These are phyloP conservation scores for Venturia canescens DNA, from an alignment of 1,140 invertebrate genomes.

Conservation along the genomic window DNA sequence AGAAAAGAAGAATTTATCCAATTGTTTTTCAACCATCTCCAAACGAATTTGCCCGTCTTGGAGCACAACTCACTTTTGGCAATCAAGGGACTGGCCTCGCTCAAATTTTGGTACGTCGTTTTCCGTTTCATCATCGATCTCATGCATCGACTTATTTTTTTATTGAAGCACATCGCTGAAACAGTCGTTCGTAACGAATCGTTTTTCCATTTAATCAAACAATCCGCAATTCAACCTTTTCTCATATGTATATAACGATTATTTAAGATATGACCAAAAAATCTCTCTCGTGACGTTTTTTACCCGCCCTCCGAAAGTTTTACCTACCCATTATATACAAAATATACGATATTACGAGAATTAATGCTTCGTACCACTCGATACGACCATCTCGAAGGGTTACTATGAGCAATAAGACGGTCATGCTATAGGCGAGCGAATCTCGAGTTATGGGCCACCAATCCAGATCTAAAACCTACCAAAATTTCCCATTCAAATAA, in stretches of 20 bases:
- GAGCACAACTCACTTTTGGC: too few species aligned
- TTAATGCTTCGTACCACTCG: conserved; percentile 82
- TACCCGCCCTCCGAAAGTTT: conserved; percentile 25
- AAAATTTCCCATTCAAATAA: conserved; percentile 59
- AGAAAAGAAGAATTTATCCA: not conserved
- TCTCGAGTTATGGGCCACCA: conserved; percentile 84
- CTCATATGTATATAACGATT: too few species aligned
- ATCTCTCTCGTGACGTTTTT: conserved; percentile 40
- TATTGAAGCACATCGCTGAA: conserved; percentile 83
- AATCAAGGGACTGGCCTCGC: too few species aligned
- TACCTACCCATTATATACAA: conserved; percentile 92
- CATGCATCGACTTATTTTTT: too few species aligned
- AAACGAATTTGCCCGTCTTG: conserved; percentile 59
- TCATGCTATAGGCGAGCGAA: conserved; percentile 80
- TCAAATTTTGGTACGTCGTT: too few species aligned
- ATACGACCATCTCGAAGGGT: conserved; percentile 78
- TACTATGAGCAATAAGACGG: conserved; percentile 80
- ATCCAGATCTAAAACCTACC: conserved; percentile 80
- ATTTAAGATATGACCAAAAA: too few species aligned
- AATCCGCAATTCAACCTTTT: too few species aligned
- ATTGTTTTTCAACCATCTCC: conserved; percentile 61
- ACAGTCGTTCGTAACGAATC: conserved; percentile 84
- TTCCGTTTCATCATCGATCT: too few species aligned
- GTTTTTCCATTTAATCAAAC: too few species aligned
- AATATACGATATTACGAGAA: conserved; percentile 87